Base-by-base conservation (phyloP, 2,113 vertebrate species). In the Eidolon helvum region DNA sequence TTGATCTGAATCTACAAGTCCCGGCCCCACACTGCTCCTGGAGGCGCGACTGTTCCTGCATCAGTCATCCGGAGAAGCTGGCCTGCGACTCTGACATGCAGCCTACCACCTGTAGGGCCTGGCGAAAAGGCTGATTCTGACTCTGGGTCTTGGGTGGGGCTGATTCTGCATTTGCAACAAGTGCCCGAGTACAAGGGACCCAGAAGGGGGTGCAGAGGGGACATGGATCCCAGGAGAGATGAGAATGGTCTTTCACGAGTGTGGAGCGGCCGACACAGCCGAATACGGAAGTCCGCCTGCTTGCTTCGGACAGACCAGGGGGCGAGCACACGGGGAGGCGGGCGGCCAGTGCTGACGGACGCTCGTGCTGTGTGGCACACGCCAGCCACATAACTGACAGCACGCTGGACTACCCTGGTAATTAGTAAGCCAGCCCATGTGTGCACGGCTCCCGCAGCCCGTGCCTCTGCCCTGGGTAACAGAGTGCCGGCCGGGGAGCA, bases 401-500 rank as follows among this genome's bases (percentile, higher is more conserved):
- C 14, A 10, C 7, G 48, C 9, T 50, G 69, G 69, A 40, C 59
- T 30, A 8, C 22, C 21, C 59, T 50, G 65, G 6, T 7, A 21
- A 59, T 35, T 2, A 50, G 24, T 16, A 40, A 55, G 88, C 1
- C 1, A 45, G 30, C 50, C 68, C 43, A 61, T 30, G 48, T 19
- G 5, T 4, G 19, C 38, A 30, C 40, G 43, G n/a, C 33, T 85
- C 65, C 11, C 50, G 84, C 1, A 2, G n/a, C 35, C 22, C 2
- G 19, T 2, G 18, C 18, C 8, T 78, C 26, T 2, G 43, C 10
- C 21, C 7, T 22, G 35, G 48, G 48, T 65, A 68, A 48, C 0
- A 2, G 0, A 53, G 5, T 2, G 0, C 30, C 7, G 18, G 33
- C 12, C 79, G 24, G 0, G 4, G 40, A 10, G 16, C 38, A 38